Evolutionary conservation across 2,797 vertebrate genomes (phyloP).

Genomic region (Varecia variegata): DNA sequence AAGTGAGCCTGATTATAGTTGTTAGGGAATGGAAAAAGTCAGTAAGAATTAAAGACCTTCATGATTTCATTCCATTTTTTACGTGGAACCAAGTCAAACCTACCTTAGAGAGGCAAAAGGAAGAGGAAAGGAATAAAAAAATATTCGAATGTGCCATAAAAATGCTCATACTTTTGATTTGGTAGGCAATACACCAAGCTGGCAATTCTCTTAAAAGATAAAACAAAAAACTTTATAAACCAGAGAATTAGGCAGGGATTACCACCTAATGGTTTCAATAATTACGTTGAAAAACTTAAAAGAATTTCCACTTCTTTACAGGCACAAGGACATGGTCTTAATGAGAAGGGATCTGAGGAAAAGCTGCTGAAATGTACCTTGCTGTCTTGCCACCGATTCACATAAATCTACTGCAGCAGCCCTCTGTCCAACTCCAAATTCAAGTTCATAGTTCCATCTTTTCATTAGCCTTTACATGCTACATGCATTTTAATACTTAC

Average conservation of each 20-base stretch:
- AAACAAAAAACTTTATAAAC: background rate
- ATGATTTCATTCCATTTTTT: background rate
- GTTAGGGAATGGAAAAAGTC: background rate
- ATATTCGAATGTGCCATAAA: background rate
- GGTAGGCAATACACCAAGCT: background rate
- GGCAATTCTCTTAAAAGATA: background rate
- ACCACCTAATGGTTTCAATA: background rate
- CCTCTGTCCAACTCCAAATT: background rate
- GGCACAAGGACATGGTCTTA: background rate
- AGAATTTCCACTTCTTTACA: background rate
- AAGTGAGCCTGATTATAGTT: background rate
- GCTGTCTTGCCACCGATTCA: background rate
- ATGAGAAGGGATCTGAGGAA: background rate
- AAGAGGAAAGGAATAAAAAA: background rate
- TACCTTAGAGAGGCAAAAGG: background rate
- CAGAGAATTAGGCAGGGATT: background rate
- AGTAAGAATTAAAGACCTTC: background rate
- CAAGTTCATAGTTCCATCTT: background rate
- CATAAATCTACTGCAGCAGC: background rate
- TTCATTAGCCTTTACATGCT: background rate
- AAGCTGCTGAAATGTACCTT: rapidly evolving
- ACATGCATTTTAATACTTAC: background rate
- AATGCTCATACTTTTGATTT: background rate
- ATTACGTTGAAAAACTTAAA: background rate
- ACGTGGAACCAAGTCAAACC: background rate